phyloP scores from a whole-genome alignment of 2,113 vertebrate genomes.

The Proterorhinus semilunaris region DNA sequence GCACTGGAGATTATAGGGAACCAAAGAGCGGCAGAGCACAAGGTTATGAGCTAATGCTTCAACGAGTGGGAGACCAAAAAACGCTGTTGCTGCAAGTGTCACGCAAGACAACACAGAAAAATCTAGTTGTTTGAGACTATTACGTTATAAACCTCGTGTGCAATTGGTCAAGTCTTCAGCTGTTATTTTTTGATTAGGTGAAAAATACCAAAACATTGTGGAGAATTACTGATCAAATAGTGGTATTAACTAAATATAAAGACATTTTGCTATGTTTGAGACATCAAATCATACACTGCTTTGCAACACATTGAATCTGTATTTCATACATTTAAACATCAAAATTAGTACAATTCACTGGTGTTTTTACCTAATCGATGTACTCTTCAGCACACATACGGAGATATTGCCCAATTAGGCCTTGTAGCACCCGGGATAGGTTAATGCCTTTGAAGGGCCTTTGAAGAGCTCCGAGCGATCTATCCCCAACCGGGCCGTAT shows the following conservation, averaged over 20 bases:
- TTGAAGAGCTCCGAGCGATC: slow-evolving; percentile 40
- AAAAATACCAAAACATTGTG: too few relatives aligned
- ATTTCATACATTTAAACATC: too few relatives aligned
- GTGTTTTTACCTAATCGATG: too few relatives aligned
- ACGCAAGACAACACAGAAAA: not conserved
- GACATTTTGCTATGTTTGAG: not conserved
- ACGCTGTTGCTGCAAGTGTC: not conserved
- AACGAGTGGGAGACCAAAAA: slow-evolving; percentile 25
- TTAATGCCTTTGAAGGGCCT: slow-evolving; percentile 40
- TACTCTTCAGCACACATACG: slow-evolving; percentile 12
- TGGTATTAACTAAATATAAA: not conserved
- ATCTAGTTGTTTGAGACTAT: not conserved
- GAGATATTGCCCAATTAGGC: slow-evolving; percentile 30
- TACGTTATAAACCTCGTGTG: too few relatives aligned
- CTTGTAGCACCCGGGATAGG: slow-evolving; percentile 33
- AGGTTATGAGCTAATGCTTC: slow-evolving; percentile 56
- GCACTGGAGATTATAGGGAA: slow-evolving; percentile 53
- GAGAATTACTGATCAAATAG: not conserved
- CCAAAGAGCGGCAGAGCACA: slow-evolving; percentile 30
- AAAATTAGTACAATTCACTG: too few relatives aligned
- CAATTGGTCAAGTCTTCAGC: too few relatives aligned
- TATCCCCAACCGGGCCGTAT: slow-evolving; percentile 50
- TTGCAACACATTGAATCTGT: too few relatives aligned
- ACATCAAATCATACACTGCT: not conserved
- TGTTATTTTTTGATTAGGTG: too few relatives aligned